A percentile compares a stretch with the other conserved stretches of the same genome.
Conservation (phyloP, 1,140 invertebrate genomes). For the Meteorus sp. region DNA sequence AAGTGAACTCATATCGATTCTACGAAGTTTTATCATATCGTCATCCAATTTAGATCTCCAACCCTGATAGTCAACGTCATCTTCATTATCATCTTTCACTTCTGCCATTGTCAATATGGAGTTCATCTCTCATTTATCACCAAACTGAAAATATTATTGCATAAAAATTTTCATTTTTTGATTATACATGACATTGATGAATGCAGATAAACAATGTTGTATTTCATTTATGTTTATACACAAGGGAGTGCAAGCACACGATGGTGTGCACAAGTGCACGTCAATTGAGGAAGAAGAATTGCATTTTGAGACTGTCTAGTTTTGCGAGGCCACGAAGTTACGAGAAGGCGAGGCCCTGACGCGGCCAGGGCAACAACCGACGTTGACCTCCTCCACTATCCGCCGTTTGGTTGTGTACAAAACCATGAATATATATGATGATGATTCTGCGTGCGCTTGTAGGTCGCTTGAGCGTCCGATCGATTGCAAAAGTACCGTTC, state of each 20-base stretch:
- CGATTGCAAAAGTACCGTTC: neutral
- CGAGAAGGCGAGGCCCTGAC: conserved; percentile 23
- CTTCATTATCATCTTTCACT: too few relatives aligned
- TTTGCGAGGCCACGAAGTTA: conserved; percentile 31
- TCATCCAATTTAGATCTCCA: neutral
- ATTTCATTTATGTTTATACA: too few relatives aligned
- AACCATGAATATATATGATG: conserved; percentile 15
- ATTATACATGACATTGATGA: too few relatives aligned
- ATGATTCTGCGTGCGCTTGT: conserved; percentile 29
- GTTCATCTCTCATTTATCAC: too few relatives aligned
- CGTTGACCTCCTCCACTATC: conserved; percentile 40
- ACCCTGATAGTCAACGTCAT: too few relatives aligned
- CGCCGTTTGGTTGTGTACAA: conserved; percentile 21
- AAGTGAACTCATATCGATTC: conserved; percentile 20
- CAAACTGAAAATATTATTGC: too few relatives aligned
- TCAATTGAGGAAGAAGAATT: conserved; percentile 10
- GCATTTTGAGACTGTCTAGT: conserved; percentile 21
- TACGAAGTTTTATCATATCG: conserved; percentile 4
- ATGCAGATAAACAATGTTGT: too few relatives aligned
- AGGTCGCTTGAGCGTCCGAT: conserved; percentile 20
- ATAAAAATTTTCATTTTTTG: too few relatives aligned
- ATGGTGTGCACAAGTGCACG: conserved; percentile 1
- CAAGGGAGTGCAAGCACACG: neutral
- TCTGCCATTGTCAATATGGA: too few relatives aligned
- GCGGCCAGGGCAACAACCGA: conserved; percentile 44